A percentile compares a stretch with the other conserved stretches of the same genome.
phyloP scores from a whole-genome alignment of 2,797 vertebrate genomes.

The Halcyon chelicuti region DNA sequence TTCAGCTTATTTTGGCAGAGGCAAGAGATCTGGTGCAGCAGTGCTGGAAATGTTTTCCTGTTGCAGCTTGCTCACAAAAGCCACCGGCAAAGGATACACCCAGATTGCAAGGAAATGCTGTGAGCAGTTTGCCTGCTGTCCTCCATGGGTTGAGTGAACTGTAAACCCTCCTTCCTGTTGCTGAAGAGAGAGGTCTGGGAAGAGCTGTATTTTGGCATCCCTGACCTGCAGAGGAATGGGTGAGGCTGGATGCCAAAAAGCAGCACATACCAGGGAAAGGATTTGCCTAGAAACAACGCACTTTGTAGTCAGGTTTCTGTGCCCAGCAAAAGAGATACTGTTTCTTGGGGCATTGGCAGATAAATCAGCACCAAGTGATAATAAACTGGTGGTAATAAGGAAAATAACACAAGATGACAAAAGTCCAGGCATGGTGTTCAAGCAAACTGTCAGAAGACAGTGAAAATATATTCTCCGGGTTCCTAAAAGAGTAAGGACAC shows the following conservation, averaged over 20 bases:
- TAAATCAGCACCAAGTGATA: neutral
- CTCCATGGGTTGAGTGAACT: accelerated
- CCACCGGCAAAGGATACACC: neutral
- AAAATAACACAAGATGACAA: neutral
- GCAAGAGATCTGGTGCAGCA: accelerated
- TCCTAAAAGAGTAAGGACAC: neutral
- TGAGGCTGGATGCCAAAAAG: neutral
- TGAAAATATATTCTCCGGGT: neutral
- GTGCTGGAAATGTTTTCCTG: neutral
- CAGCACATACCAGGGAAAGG: accelerated
- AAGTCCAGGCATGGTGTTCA: neutral
- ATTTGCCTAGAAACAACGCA: neutral
- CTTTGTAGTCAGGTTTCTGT: neutral
- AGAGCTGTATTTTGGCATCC: accelerated
- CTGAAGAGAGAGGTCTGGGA: neutral
- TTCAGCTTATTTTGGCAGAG: neutral
- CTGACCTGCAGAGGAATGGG: accelerated
- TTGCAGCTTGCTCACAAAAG: neutral
- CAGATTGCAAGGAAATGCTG: neutral
- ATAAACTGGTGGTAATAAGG: neutral
- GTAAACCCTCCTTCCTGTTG: neutral
- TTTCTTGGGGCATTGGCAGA: neutral
- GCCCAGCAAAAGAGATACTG: neutral
- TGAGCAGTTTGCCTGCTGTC: neutral
- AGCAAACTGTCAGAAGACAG: neutral